Evolutionary conservation across 2,888 invertebrate species (phyloP), one percentile per base, ranked within the genome.

Genomic region (Dexiosoma caninum): DNA sequence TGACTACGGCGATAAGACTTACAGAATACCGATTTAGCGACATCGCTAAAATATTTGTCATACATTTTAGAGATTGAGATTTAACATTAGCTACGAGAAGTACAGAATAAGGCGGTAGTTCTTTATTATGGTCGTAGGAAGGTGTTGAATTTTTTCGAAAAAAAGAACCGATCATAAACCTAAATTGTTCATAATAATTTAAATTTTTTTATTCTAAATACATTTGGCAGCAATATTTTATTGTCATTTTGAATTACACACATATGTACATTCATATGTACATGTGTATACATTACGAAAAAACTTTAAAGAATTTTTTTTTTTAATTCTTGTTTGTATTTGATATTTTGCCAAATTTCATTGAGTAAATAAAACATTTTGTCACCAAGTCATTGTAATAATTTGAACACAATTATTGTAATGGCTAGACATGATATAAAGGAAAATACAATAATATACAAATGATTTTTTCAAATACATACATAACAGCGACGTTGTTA

Each of bases 261-360:
- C 27, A 27, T 27, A 27, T 6, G 27, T 27, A 27, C 27, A 3
- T 27, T 27, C 27, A 27, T 27, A 27, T 6, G 27, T 6, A 16
- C n/a, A n/a, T n/a, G n/a, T n/a, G 14, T 51, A 16, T 14, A 19
- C 7, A 23, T 14, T 37, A 30, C 32, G 5, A 8, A 21, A 19
- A 19, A 35, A 51, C 27, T 42, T 44, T 1, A 40, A 3, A 2
- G n/a, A 21, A 12, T 35, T 44, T 69, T 55, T 55, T 30, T 44
- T 62, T 44, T 10, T 0, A 19, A 40, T 32, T 19, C 9, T 21
- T 57, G n/a, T 35, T 62, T 32, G n/a, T 30, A 51, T 49, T 69
- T 78, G 77, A 66, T 57, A 55, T 35, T 71, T 51, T 78, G 77
- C 77, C 77, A 78, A 77, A 71, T 71, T 66, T 71, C 55, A 77